Conservation (phyloP, 2,797 vertebrate genomes). For the Setipinna tenuifilis region DNA sequence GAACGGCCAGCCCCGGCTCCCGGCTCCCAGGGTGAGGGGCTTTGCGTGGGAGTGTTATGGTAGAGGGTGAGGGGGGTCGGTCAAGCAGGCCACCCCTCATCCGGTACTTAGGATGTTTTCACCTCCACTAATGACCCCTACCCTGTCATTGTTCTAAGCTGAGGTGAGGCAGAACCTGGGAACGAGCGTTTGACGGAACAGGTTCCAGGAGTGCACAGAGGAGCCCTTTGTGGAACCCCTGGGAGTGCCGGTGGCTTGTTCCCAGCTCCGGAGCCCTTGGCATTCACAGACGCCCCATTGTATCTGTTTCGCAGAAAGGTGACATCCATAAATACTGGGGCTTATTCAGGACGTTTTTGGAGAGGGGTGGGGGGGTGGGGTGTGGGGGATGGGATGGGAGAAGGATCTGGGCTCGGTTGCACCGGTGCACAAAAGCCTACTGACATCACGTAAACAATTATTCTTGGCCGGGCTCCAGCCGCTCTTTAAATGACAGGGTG, state of each 20-base stretch:
- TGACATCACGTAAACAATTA: conserved; percentile 76
- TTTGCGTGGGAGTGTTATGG: too few species aligned
- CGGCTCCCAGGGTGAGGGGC: not conserved
- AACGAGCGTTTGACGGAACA: not conserved
- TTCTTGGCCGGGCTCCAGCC: conserved; percentile 65
- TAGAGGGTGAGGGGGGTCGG: not conserved
- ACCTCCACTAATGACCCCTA: not conserved
- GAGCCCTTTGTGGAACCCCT: conserved; percentile 18
- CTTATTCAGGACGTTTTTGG: conserved; percentile 59
- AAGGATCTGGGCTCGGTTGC: conserved; percentile 34
- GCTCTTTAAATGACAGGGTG: conserved; percentile 65
- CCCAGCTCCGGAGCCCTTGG: conserved; percentile 30
- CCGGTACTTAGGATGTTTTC: not conserved
- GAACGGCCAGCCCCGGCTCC: not conserved
- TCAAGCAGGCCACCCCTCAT: not conserved
- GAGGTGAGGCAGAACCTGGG: conserved; percentile 7
- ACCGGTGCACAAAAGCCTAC: conserved; percentile 49
- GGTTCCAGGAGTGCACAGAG: conserved; percentile 2
- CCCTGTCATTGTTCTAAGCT: not conserved
- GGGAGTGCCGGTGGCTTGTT: conserved; percentile 29
- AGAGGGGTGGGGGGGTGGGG: conserved; percentile 36
- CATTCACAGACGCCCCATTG: conserved; percentile 71
- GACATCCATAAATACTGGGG: conserved; percentile 58
- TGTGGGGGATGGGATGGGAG: conserved; percentile 35
- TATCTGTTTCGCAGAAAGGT: conserved; percentile 59